phyloP scores from a whole-genome alignment of 2,888 invertebrate genomes.

The Catocala nupta region DNA sequence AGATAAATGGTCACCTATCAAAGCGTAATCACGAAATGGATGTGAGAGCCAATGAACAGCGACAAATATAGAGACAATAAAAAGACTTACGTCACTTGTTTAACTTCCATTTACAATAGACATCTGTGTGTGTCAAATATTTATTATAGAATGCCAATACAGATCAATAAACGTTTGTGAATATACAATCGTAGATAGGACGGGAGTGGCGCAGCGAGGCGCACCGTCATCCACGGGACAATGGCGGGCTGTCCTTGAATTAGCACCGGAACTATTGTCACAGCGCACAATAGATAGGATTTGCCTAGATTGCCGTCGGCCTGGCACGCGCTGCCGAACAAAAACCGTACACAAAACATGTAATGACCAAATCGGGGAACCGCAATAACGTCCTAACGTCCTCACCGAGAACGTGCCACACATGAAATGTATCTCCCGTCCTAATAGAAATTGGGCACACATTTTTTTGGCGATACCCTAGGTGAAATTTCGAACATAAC shows the following conservation, averaged over 20 bases:
- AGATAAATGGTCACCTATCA: conserved; percentile 9
- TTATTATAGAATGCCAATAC: conserved; percentile 43
- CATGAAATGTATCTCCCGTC: conserved; percentile 19
- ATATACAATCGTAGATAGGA: conserved; percentile 43
- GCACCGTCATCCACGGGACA: conserved; percentile 65
- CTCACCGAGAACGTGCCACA: conserved; percentile 15
- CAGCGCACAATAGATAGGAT: conserved; percentile 79
- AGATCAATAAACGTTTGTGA: conserved; percentile 48
- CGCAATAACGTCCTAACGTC: conserved; percentile 25
- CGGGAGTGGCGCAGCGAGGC: conserved; percentile 57
- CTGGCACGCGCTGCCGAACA: conserved; percentile 67
- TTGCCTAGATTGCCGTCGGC: conserved; percentile 72
- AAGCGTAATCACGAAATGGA: conserved; percentile 10
- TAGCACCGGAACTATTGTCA: conserved; percentile 82
- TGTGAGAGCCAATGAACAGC: neutral
- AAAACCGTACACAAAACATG: conserved; percentile 62
- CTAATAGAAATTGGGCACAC: conserved; percentile 8
- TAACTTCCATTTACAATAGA: conserved; percentile 27
- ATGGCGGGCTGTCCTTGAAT: conserved; percentile 81
- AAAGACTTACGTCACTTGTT: conserved; percentile 26
- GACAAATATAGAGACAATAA: conserved; percentile 25
- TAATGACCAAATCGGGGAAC: conserved; percentile 48
- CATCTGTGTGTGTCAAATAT: conserved; percentile 37
- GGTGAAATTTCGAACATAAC: conserved; percentile 15
- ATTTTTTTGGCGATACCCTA: conserved; percentile 12